Evolutionary conservation across 2,888 invertebrate genomes (phyloP), one percentile per base, ranked within the genome.

Genomic region (Rhingia rostrata): DNA sequence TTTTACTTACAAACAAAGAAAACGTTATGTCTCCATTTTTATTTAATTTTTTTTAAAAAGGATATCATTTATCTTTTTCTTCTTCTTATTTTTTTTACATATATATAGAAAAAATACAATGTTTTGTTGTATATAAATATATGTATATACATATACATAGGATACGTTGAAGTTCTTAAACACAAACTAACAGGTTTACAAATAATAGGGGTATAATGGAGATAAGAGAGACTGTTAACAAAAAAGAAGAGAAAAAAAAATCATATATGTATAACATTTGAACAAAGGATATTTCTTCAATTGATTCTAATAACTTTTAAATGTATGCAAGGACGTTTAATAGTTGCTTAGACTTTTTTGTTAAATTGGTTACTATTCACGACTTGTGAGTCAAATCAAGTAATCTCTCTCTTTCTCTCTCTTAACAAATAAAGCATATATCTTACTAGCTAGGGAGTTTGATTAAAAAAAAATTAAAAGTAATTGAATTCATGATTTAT

Each of bases 81-180:
- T 10, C 5, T 39, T 51, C 33, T 61, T 43, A n/a, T n/a, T 61
- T 63, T 73, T 78, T 78, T 72, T 78, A 78, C 83, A 83, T 83
- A 83, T 83, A 82, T 78, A 83, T 83, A 83, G 83, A 83, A 83
- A 83, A 83, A 83, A 83, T 83, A 83, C 83, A 75, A 70, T 75
- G 22, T 32, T 39, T 58, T 73, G 45, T 78, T 83, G 58, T 79
- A 72, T 77, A 78, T 78, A 83, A 63, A 78, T 73, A 78, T 73
- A 83, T 83, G 78, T 78, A 83, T 83, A 83, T 83, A 78, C 83
- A 83, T 83, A 83, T 73, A 78, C 73, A 74, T 77, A 77, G 78
- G 78, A 83, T 69, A 78, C 72, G 49, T 72, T 60, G 60, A 41
- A 56, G 61, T 37, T 73, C 78, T 53, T 78, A 78, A 63, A 83